phyloP scores from a whole-genome alignment of 2,113 vertebrate species.

The Epinephelus fuscoguttatus region DNA sequence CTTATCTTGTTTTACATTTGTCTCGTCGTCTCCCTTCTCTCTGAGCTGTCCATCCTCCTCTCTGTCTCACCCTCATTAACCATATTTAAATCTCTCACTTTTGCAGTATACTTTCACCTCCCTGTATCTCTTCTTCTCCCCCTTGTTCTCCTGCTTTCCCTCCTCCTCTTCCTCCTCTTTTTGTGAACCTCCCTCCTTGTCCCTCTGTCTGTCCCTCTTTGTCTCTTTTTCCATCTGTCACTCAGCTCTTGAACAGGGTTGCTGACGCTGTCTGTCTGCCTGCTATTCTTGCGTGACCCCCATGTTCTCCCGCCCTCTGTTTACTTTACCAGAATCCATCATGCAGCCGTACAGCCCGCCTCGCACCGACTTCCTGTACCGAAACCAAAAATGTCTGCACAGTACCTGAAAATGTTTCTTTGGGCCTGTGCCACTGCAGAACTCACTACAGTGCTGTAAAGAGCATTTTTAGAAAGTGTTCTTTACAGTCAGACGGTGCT shows the following conservation, averaged over 20 bases:
- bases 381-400: neutral
- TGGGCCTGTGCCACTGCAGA: constrained; percentile 8
- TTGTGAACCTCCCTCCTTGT: neutral
- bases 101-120: neutral
- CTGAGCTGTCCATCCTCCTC: neutral
- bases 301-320: constrained; percentile 25
- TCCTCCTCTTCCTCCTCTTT: neutral
- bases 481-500: neutral
- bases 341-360: neutral
- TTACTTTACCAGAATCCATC: constrained; percentile 39
- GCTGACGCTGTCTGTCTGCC: constrained; percentile 47
- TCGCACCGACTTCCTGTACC: neutral
- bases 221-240: constrained; percentile 25
- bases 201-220: neutral
- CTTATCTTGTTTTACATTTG: neutral
- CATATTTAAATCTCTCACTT: neutral
- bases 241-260: constrained; percentile 39
- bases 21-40: neutral
- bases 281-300: constrained; percentile 48
- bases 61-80: neutral
- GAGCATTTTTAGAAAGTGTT: constrained; percentile 6
- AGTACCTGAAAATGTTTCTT: constrained; percentile 22
- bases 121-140: neutral
- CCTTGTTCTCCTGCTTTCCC: neutral
- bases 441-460: constrained; percentile 16